Evolutionary conservation across 2,797 vertebrate species (phyloP), one percentile per base, ranked within the genome.

Genomic region (Liasis olivaceus): DNA sequence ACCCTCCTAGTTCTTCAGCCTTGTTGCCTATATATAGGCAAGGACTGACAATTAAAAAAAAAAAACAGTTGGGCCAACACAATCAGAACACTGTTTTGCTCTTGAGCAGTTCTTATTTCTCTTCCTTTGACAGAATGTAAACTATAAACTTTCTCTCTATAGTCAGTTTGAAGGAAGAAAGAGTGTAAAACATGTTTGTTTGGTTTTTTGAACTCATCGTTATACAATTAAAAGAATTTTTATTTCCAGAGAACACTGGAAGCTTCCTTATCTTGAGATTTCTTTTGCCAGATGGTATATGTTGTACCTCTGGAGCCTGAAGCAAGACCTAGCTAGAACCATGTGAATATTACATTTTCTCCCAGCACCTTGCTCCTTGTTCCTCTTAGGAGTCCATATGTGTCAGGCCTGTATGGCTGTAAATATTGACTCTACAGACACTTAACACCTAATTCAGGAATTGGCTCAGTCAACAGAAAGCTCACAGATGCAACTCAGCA

Each of bases 291-390:
- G 89, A 64, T 90, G 51, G 28, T 87, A 85, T 92, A 62, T 86
- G 93, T 91, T 88, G 89, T 85, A 93, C n/a, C 56, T 93, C 15
- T 6, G 69, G 90, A 94, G 92, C 66, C 93, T 95, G 62, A 91
- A 95, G 93, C n/a, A 93, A 94, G 86, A 88, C 13, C 28, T 89
- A 15, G 60, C 94, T 95, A 90, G 17, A 94, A 89, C 90, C 72
- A 14, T 62, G 89, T 42, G n/a, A 26, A 64, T 90, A 85, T 84
- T 93, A 5, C 77, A 59, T 90, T 93, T 63, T 91, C 64, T 93
- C 69, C 54, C 31, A 81, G 92, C 89, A 90, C 36, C 85, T 94
- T 89, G 89, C 3, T 84, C 93, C 69, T 60, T 91, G 3, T 2
- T 1, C 0, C 60, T 64, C n/a, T 47, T 77, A 4, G 36, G 51